Conservation (phyloP, 2,888 invertebrate species). For the Merodon equestris region DNA sequence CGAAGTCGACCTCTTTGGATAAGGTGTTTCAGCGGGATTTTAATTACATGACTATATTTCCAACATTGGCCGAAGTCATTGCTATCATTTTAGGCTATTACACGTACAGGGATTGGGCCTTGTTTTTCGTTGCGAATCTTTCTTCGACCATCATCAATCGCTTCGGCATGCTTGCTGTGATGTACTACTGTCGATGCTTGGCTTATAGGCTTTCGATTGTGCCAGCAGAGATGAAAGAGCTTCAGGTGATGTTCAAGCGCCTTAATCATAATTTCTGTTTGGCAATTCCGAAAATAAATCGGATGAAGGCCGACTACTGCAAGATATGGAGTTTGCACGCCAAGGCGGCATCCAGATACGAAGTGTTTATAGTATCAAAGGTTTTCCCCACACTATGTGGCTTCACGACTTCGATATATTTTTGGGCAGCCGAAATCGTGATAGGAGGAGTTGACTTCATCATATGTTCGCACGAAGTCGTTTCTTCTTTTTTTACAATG, state of each 20-base stretch:
- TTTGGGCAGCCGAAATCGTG: too few species aligned
- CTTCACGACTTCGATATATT: conserved; percentile 34
- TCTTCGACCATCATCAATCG: conserved; percentile 27
- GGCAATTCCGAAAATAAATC: conserved; percentile 10
- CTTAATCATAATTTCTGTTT: not conserved
- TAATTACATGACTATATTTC: conserved; percentile 15
- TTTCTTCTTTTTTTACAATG: too few species aligned
- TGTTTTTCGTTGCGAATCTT: conserved; percentile 9
- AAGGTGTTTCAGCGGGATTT: conserved; percentile 35
- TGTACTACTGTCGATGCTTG: conserved; percentile 50
- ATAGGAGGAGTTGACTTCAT: too few species aligned
- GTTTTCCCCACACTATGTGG: conserved; percentile 47
- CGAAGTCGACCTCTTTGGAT: conserved; percentile 2
- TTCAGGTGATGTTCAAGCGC: not conserved
- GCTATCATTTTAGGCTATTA: conserved; percentile 38
- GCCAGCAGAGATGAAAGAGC: conserved; percentile 37
- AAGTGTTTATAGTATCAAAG: conserved; percentile 38
- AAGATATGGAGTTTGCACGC: conserved; percentile 40
- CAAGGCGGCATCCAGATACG: conserved; percentile 26
- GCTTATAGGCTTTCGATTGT: conserved; percentile 28
- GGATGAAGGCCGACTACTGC: conserved; percentile 28
- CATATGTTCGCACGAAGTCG: too few species aligned
- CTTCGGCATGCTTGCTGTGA: conserved; percentile 34
- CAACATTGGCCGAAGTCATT: not conserved
- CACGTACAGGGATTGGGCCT: conserved; percentile 43